A percentile compares a stretch with the other conserved stretches of the same genome.
Conservation (phyloP, 2,113 vertebrate genomes). For the Notothenia rossii region DNA sequence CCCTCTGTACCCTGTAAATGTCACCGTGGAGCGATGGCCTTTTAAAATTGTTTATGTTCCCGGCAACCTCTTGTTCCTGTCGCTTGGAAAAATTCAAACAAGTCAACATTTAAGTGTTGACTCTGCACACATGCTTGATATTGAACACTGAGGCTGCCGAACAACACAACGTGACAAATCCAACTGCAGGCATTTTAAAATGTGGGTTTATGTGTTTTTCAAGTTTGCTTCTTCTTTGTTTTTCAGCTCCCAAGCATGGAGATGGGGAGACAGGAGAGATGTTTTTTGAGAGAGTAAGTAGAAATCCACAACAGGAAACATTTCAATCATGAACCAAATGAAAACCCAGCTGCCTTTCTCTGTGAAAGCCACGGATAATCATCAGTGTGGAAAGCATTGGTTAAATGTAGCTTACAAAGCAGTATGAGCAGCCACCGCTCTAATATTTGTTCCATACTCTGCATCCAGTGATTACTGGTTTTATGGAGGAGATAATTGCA, state of each 20-base stretch:
- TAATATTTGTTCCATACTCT: slow-evolving; percentile 38
- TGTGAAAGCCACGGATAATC: slow-evolving; percentile 19
- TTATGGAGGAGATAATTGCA: slow-evolving; percentile 61
- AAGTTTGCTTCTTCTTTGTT: slow-evolving; percentile 9
- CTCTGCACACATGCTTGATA: slow-evolving; percentile 36
- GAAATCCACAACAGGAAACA: neutral
- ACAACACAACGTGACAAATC: slow-evolving; percentile 22
- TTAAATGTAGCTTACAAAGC: slow-evolving; percentile 35
- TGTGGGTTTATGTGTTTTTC: neutral
- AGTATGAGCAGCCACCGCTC: slow-evolving; percentile 11
- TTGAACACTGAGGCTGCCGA: slow-evolving; percentile 9
- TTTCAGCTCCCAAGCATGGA: slow-evolving; percentile 76
- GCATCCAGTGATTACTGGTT: slow-evolving; percentile 52
- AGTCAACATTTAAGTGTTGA: slow-evolving; percentile 51
- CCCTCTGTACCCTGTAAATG: slow-evolving; percentile 80
- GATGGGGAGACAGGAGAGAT: slow-evolving; percentile 78
- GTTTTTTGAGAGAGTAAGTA: slow-evolving; percentile 85
- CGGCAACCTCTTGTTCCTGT: slow-evolving; percentile 60
- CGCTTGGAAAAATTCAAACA: slow-evolving; percentile 49
- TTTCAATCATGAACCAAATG: slow-evolving; percentile 1
- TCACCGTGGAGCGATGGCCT: slow-evolving; percentile 76
- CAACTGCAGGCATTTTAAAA: slow-evolving; percentile 5
- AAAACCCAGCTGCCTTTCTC: neutral
- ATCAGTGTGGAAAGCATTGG: neutral
- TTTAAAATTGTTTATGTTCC: slow-evolving; percentile 80